These are phyloP conservation scores for Panulirus ornatus DNA, from an alignment of 1,140 invertebrate species.

Conservation along the genomic window DNA sequence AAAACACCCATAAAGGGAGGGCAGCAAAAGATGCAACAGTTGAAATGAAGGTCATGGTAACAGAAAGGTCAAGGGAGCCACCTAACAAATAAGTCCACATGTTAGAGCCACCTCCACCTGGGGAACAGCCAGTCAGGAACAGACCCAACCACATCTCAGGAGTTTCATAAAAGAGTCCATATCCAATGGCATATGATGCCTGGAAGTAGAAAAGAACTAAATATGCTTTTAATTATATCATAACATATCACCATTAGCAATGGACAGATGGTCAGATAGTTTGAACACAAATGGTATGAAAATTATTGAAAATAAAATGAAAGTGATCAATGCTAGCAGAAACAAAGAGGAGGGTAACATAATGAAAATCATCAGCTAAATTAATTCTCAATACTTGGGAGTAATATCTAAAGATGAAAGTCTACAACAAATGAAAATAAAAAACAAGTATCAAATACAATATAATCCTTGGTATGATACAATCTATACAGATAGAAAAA, in stretches of 20 bases:
- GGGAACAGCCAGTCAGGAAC: constrained; percentile 94
- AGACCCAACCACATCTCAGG: constrained; percentile 89
- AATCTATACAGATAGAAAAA: no score
- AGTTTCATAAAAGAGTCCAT: constrained; percentile 51
- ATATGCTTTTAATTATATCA: no score
- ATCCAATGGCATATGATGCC: constrained; percentile 68
- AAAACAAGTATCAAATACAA: no score
- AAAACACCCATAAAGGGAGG: constrained; percentile 69
- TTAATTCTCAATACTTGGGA: no score
- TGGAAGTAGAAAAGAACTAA: constrained; percentile 27
- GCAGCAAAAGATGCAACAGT: constrained; percentile 80
- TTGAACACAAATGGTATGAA: not conserved
- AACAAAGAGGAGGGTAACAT: no score
- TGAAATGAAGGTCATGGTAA: constrained; percentile 84
- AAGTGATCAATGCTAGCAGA: no score
- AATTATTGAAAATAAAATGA: not conserved
- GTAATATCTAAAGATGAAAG: no score
- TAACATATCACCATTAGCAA: no score
- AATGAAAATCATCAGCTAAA: no score
- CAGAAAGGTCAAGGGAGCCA: constrained; percentile 92
- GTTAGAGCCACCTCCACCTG: constrained; percentile 96
- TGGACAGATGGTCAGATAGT: no score
- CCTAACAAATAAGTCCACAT: constrained; percentile 94
- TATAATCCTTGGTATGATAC: no score
- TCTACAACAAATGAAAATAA: no score